Percentiles rank a stretch among this genome's conserved stretches.
Evolutionary conservation across 1,140 invertebrate genomes (phyloP).

Genomic region (Bicyclus anynana): DNA sequence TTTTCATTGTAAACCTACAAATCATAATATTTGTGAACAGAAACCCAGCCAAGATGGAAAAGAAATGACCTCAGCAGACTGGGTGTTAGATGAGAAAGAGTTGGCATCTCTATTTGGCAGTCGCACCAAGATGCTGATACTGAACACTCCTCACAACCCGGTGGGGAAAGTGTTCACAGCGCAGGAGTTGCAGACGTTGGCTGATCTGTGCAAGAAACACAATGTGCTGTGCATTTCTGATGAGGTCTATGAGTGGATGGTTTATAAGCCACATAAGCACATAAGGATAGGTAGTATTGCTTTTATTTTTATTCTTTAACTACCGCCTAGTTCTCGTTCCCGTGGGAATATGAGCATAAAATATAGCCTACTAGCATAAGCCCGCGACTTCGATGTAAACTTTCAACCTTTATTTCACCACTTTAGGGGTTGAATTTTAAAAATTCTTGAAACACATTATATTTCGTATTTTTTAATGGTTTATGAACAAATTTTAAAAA

Average conservation of each 20-base stretch:
- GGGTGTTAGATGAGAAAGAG: conserved; percentile 91
- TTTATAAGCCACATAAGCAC: conserved; percentile 92
- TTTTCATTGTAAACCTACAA: no score
- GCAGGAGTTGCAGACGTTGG: conserved; percentile 88
- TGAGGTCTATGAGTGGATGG: conserved; percentile 99
- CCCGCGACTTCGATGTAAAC: no score
- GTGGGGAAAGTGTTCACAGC: conserved; percentile 92
- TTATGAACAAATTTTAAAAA: no score
- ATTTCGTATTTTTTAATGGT: no score
- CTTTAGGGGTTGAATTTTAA: no score
- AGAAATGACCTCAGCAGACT: conserved; percentile 86
- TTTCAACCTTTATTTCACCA: no score
- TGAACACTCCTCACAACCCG: conserved; percentile 98
- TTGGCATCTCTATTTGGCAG: conserved; percentile 89
- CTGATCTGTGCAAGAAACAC: conserved; percentile 93
- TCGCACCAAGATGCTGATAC: conserved; percentile 96
- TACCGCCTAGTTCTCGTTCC: no score
- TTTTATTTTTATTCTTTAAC: neutral
- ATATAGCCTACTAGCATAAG: no score
- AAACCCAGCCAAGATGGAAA: conserved; percentile 47
- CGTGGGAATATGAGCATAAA: no score
- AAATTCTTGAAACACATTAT: no score
- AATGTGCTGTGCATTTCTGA: conserved; percentile 95
- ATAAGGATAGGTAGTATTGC: conserved; percentile 86
- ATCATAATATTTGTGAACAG: conserved; percentile 34